A percentile compares a stretch with the other conserved stretches of the same genome.
phyloP scores from a whole-genome alignment of 2,113 vertebrate species.

The Oncorhynchus tshawytscha region DNA sequence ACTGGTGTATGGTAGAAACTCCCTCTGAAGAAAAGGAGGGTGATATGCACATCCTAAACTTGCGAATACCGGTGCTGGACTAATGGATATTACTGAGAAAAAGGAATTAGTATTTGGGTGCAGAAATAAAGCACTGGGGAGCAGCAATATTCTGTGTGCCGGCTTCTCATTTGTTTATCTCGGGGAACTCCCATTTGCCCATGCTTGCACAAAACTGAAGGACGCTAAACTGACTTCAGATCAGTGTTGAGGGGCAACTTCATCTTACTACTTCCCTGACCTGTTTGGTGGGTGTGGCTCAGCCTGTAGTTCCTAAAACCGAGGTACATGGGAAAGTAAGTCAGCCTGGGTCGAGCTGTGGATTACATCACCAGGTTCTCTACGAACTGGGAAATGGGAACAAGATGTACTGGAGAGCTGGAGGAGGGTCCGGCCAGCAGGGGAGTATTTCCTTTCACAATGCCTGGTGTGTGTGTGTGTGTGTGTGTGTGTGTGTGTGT shows the following conservation, averaged over 20 bases:
- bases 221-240: neutral
- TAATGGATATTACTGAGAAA: too few species aligned
- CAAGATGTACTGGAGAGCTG: constrained; percentile 20
- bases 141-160: too few species aligned
- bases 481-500: neutral
- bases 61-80: too few species aligned
- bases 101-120: too few species aligned
- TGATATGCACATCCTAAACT: too few species aligned
- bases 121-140: too few species aligned
- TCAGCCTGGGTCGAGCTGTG: constrained; percentile 25
- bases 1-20: too few species aligned
- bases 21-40: too few species aligned
- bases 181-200: too few species aligned
- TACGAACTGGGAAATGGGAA: constrained; percentile 19
- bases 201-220: neutral
- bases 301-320: neutral
- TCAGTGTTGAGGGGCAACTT: neutral
- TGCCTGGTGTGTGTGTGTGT: neutral
- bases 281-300: neutral
- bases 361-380: constrained; percentile 38
- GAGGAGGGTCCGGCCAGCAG: neutral
- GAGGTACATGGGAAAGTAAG: constrained; percentile 26
- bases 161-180: too few species aligned
- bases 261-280: neutral
- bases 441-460: neutral